Conservation (phyloP, 1,140 invertebrate species). For the Atta colombica region DNA sequence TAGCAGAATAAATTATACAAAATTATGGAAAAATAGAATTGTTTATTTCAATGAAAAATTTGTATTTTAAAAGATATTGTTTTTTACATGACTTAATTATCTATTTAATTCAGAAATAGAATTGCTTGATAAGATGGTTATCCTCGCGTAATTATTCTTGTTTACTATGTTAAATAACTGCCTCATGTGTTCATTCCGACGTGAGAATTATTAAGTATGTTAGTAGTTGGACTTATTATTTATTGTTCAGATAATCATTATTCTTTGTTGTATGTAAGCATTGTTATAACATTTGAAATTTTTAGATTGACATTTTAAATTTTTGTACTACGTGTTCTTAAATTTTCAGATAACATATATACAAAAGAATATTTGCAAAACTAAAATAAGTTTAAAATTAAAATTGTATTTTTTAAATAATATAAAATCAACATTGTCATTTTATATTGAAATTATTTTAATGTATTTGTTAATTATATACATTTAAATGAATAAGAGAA, state of each 20-base stretch:
- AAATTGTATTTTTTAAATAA: not conserved
- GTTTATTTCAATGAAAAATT: not conserved
- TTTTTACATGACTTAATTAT: not conserved
- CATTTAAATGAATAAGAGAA: not conserved
- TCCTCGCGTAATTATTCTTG: slow-evolving; percentile 8
- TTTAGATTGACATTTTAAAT: slow-evolving; percentile 7
- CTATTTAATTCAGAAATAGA: slow-evolving; percentile 24
- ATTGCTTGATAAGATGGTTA: not conserved
- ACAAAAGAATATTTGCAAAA: not conserved
- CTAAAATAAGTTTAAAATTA: not conserved
- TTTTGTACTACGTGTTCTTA: not conserved
- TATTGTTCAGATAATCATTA: slow-evolving; percentile 54
- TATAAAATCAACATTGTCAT: not conserved
- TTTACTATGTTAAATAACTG: slow-evolving; percentile 34
- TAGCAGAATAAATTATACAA: not conserved
- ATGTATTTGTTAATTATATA: not conserved
- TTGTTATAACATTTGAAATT: not conserved
- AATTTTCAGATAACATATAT: not conserved
- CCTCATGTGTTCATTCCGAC: not conserved
- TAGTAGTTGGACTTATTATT: slow-evolving; percentile 47
- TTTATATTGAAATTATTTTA: not conserved
- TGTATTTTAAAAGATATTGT: not conserved
- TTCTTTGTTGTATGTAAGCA: slow-evolving; percentile 10
- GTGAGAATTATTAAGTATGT: slow-evolving; percentile 12
- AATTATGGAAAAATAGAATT: not conserved